These are phyloP conservation scores for Epinotia ramella DNA, from an alignment of 2,888 invertebrate species.

Conservation along the genomic window DNA sequence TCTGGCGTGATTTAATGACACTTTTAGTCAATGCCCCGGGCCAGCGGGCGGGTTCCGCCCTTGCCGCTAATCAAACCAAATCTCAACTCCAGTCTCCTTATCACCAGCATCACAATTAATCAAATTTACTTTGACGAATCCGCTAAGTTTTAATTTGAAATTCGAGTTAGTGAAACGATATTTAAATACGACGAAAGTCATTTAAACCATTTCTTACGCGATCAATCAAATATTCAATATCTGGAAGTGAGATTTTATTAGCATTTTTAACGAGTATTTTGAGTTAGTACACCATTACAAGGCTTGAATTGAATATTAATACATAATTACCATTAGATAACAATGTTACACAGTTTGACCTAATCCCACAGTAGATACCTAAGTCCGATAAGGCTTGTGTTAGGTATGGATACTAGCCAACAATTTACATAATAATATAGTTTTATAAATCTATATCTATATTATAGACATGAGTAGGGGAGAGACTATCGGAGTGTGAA, in stretches of 20 bases:
- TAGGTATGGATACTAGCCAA: no score
- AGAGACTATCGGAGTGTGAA: no score
- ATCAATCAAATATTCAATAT: slow-evolving; percentile 28
- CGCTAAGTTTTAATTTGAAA: slow-evolving; percentile 36
- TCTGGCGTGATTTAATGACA: neutral
- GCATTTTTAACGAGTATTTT: slow-evolving; percentile 17
- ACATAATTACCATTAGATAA: no score
- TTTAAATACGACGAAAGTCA: slow-evolving; percentile 23
- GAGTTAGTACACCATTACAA: no score
- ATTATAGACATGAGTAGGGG: no score
- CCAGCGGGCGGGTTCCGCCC: neutral
- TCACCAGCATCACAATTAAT: slow-evolving; percentile 30
- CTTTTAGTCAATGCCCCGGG: neutral
- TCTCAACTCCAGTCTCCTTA: slow-evolving; percentile 16
- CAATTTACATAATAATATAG: no score
- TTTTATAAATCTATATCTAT: no score
- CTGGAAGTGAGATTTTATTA: slow-evolving; percentile 21
- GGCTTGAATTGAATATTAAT: no score
- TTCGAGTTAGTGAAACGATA: slow-evolving; percentile 34
- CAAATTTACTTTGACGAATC: slow-evolving; percentile 38
- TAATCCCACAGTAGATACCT: no score
- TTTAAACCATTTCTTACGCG: slow-evolving; percentile 24
- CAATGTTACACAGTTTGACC: no score
- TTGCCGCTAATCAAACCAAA: slow-evolving; percentile 9
- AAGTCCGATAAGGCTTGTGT: no score